Conservation (phyloP, 2,113 vertebrate genomes). For the Sander lucioperca region DNA sequence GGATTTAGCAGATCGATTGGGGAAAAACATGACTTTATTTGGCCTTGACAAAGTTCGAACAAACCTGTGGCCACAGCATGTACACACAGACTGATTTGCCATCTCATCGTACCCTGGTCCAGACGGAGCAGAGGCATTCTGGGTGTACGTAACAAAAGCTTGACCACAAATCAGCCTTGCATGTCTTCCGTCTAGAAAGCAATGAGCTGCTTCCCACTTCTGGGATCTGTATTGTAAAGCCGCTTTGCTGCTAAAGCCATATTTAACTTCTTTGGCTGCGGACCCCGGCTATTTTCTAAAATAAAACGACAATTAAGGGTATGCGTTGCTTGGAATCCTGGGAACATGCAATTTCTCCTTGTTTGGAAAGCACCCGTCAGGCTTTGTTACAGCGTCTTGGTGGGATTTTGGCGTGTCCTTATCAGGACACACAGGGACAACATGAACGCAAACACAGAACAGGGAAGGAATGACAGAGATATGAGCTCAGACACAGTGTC, state of each 20-base stretch:
- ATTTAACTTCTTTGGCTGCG: constrained; percentile 55
- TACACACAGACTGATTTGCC: constrained; percentile 11
- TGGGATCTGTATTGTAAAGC: constrained; percentile 46
- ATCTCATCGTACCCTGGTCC: constrained; percentile 14
- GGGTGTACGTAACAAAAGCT: constrained; percentile 3
- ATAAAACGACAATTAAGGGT: constrained; percentile 57
- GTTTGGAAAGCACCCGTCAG: constrained; percentile 30
- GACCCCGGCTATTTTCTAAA: constrained; percentile 36
- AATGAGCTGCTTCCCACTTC: constrained; percentile 13
- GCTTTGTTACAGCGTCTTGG: background rate
- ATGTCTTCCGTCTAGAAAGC: constrained; percentile 1
- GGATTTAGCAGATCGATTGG: constrained; percentile 29
- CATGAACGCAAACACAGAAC: constrained; percentile 22
- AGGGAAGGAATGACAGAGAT: constrained; percentile 51
- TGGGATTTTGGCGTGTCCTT: constrained; percentile 33
- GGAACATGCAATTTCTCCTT: constrained; percentile 52
- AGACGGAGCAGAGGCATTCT: background rate
- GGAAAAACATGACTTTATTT: constrained; percentile 33
- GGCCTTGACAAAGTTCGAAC: constrained; percentile 7
- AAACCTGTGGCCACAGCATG: background rate
- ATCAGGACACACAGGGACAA: constrained; percentile 54
- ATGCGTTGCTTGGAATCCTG: constrained; percentile 2
- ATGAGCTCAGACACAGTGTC: constrained; percentile 19
- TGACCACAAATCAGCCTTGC: constrained; percentile 40
- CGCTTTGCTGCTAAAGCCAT: constrained; percentile 41